These are phyloP conservation scores for Caenorhabditis sulstoni DNA, from an alignment of 2,888 invertebrate genomes.

Conservation along the genomic window DNA sequence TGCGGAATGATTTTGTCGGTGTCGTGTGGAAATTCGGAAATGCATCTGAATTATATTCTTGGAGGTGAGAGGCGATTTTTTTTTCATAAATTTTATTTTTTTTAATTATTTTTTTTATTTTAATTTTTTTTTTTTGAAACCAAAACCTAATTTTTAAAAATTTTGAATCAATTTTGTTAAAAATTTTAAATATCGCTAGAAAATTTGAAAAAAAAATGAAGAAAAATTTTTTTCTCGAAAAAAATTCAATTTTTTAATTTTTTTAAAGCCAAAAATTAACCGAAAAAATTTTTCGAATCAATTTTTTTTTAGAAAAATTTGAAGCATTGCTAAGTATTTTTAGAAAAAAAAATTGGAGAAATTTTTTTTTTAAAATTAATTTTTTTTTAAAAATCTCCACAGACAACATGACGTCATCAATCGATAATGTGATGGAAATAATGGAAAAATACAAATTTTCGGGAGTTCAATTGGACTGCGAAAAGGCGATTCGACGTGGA, in stretches of 20 bases:
- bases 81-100: too few relatives aligned
- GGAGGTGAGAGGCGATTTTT: slow-evolving; percentile 12
- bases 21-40: slow-evolving; percentile 30
- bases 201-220: too few relatives aligned
- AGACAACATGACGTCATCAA: slow-evolving; percentile 42
- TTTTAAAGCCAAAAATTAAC: too few relatives aligned
- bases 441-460: slow-evolving; percentile 53
- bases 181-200: too few relatives aligned
- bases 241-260: neutral
- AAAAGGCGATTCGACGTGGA: slow-evolving; percentile 38
- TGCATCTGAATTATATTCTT: slow-evolving; percentile 29
- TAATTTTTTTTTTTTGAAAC: too few relatives aligned
- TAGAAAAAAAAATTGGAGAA: too few relatives aligned
- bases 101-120: neutral
- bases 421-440: slow-evolving; percentile 33
- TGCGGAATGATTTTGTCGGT: slow-evolving; percentile 50
- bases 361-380: neutral
- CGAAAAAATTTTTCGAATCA: too few relatives aligned
- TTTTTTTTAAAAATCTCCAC: neutral
- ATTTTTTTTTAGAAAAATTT: too few relatives aligned
- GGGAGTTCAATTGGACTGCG: slow-evolving; percentile 56
- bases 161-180: too few relatives aligned
- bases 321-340: too few relatives aligned
- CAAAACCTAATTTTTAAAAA: too few relatives aligned
- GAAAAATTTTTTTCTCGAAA: neutral